Base-by-base conservation (phyloP, 2,888 invertebrate species). In the Panzeria rudis region DNA sequence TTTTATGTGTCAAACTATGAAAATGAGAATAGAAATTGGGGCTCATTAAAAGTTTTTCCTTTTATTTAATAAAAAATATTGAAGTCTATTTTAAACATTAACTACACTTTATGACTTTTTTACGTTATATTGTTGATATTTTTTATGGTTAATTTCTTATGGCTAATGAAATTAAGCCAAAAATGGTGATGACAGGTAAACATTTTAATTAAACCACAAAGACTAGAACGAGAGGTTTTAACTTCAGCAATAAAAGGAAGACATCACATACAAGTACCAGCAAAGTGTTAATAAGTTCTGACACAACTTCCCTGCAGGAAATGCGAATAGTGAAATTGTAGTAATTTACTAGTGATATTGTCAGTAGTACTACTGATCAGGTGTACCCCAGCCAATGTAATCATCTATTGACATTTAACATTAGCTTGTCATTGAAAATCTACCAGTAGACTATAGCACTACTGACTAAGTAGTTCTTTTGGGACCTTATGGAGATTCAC, bases 11-110 rank as follows among this genome's bases (percentile, higher is more conserved):
- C 20, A 44, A n/a, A 44, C 61, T 25, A 32, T 38, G 25, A n/a
- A 50, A 35, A 35, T 11, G 11, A 20, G 13, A 35, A 25, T 47
- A 64, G 69, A 44, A 44, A 64, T 17, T 59, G 75, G 50, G 69
- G 59, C 75, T 71, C 76, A 76, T 84, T 84, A 80, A 68, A 73
- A 80, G 66, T 81, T 81, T 62, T 77, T 35, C 23, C 11, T 38
- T 61, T 69, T 52, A 68, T 73, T 68, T 20, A 73, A 66, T 29
- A 47, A 2, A 23, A 59, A 68, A 25, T 54, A 68, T 41, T 69
- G 11, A 75, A 69, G 41, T 23, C 23, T 29, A 52, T 50, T 79
- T 64, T 56, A 13, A 66, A 23, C 20, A 41, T 54, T 17, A 62
- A 61, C 50, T 52, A 17, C 13, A 6, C 20, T 47, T 38, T n/a